Base-by-base conservation (phyloP, 2,797 vertebrate species). In the Xenopus petersii region DNA sequence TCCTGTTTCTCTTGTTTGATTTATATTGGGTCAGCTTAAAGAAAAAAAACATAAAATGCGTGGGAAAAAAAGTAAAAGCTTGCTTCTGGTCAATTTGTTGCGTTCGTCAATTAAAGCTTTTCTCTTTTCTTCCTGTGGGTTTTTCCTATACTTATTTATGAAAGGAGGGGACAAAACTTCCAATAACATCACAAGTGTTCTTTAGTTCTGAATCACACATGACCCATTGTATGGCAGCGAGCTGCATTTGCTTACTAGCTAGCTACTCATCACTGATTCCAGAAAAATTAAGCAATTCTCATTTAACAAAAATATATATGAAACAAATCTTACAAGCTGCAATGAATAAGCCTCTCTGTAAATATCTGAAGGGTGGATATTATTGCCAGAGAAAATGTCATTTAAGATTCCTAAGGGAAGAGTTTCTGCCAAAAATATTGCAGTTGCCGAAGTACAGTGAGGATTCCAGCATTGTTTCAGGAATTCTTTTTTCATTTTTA, bases 31-130 rank as follows among this genome's bases (percentile, higher is more conserved):
- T 36, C 55, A 68, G 48, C 54, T 17, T n/a, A 72, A 67, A 71
- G 67, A 70, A 70, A 58, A 56, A 64, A 54, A n/a, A 49, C 17
- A 64, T 49, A 65, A 21, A 77, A 79, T 82, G 83, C 84, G 84
- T 89, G 88, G 85, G 86, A 87, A 88, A 86, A 87, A 73, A 71
- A 49, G 10, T 24, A 81, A 81, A 81, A 81, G 75, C 82, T 75
- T 79, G 82, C 81, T 83, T 81, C 79, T 33, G 65, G 81, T 42
- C 56, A 12, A 0, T 30, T 46, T 79, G 58, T 48, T 48, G 59
- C 54, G 46, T 15, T 26, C 30, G 15, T 46, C 79, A 76, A 77
- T 86, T 83, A 84, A 82, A 79, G 60, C 62, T 78, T 76, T 80
- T 81, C 75, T 80, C 75, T 47, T 4, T 10, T 0, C 84, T 86